phyloP scores from a whole-genome alignment of 2,797 vertebrate species.

The Pyrocephalus nanus region DNA sequence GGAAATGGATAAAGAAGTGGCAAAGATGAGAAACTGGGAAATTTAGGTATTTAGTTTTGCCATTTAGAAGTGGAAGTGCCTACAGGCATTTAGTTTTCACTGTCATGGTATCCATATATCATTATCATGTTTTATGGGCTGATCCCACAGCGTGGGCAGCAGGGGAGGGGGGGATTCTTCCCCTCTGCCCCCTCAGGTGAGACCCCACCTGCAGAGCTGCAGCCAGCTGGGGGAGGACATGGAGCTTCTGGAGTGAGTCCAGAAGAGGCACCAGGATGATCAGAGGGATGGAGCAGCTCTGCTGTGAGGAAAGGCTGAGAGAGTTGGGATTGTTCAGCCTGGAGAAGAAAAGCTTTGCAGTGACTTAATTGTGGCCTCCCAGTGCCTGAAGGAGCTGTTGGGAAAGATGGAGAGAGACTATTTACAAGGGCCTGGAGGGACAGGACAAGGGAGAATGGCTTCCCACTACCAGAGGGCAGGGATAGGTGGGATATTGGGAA shows the following conservation, averaged over 20 bases:
- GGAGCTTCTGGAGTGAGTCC: background rate
- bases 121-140: background rate
- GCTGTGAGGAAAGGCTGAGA: background rate
- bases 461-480: background rate
- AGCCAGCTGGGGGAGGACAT: background rate
- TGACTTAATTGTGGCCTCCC: too few species aligned
- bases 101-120: accelerated
- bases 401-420: too few species aligned
- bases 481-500: background rate
- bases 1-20: too few species aligned
- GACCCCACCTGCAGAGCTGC: background rate
- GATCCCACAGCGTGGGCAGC: background rate
- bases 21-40: background rate
- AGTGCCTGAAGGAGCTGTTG: too few species aligned
- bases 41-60: background rate
- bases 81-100: background rate
- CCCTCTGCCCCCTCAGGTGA: background rate
- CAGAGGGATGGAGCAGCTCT: background rate
- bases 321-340: background rate
- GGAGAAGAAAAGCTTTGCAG: too few species aligned
- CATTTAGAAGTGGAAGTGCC: background rate
- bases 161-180: background rate
- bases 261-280: background rate
- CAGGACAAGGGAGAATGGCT: background rate
- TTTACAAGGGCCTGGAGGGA: background rate